A percentile compares a stretch with the other conserved stretches of the same genome.
These are phyloP conservation scores for Portevinia maculata DNA, from an alignment of 2,888 invertebrate species.

Conservation along the genomic window DNA sequence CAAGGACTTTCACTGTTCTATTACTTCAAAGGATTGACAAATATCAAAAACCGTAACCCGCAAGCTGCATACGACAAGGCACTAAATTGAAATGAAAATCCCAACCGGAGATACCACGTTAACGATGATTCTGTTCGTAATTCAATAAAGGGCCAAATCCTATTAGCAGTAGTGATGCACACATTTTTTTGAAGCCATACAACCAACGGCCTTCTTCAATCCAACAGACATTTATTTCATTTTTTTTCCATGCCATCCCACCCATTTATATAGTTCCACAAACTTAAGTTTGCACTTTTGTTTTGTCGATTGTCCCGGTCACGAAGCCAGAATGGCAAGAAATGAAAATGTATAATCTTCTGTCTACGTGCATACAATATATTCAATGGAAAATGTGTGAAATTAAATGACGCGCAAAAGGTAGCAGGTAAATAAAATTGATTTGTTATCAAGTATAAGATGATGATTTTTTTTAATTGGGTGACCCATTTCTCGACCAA, in stretches of 20 bases:
- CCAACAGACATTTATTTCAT: conserved; percentile 25
- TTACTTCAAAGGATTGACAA: conserved; percentile 31
- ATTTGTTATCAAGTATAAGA: conserved; percentile 1
- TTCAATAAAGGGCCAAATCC: conserved; percentile 73
- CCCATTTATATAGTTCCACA: not conserved
- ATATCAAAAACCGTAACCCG: conserved; percentile 31
- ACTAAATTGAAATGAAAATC: conserved; percentile 66
- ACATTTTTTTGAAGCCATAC: conserved; percentile 67
- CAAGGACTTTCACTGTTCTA: conserved; percentile 24
- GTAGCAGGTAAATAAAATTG: not conserved
- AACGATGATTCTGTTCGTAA: conserved; percentile 52
- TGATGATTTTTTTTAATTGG: not conserved
- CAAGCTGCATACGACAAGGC: conserved; percentile 62
- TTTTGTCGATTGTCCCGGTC: not conserved
- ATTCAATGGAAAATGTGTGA: not conserved
- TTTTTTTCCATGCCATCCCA: not conserved
- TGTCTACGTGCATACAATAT: not conserved
- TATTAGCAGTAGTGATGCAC: conserved; percentile 58
- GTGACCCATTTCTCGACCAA: not conserved
- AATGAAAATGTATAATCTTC: not conserved
- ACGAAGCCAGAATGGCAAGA: not conserved
- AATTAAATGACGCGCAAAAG: conserved; percentile 27
- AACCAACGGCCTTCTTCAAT: conserved; percentile 68
- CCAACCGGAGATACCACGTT: conserved; percentile 36
- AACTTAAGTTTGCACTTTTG: conserved; percentile 2